Evolutionary conservation across 2,888 invertebrate species (phyloP), one percentile per base, ranked within the genome.

Genomic region (Erebia palarica): DNA sequence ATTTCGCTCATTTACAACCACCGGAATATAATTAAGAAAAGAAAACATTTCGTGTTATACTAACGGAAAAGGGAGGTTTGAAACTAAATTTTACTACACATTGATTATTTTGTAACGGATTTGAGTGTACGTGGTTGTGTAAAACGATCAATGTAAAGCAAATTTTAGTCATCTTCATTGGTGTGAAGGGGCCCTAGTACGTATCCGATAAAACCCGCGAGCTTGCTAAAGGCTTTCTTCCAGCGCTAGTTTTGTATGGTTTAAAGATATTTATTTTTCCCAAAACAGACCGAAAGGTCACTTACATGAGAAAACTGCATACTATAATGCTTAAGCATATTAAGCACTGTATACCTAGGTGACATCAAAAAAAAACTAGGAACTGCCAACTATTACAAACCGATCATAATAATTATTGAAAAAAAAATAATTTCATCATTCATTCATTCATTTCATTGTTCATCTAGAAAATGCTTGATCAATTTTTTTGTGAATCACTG

Each of bases 1-100:
- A 68, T 75, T 71, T 68, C 68, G 61, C 59, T 68, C 65, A 70
- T 74, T 70, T 72, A 75, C 67, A 71, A 68, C 68, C 69, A 71
- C 72, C 65, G 65, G 63, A 69, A 71, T 69, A 69, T 70, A 70
- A 75, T 75, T 75, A 71, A 49, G 69, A 70, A 70, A 70, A 68
- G 71, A 71, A 55, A 68, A 70, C 68, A 73, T 71, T 64, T 18
- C 49, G 59, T 59, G 42, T 49, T 49, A 57, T 64, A 69, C 27
- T 14, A 60, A 42, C 3, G 55, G 68, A 61, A 65, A 65, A n/a
- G 2, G 68, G 21, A 42, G n/a, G n/a, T 1, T 13, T n/a, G 44
- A 65, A 65, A 47, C 1, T 1, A 44, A 55, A 42, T 51, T 69
- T 71, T 57, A 51, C 10, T n/a, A 27, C 73, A 73, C 75, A 73